Base-by-base conservation (phyloP, 1,140 invertebrate genomes). In the Dendroctonus valens region DNA sequence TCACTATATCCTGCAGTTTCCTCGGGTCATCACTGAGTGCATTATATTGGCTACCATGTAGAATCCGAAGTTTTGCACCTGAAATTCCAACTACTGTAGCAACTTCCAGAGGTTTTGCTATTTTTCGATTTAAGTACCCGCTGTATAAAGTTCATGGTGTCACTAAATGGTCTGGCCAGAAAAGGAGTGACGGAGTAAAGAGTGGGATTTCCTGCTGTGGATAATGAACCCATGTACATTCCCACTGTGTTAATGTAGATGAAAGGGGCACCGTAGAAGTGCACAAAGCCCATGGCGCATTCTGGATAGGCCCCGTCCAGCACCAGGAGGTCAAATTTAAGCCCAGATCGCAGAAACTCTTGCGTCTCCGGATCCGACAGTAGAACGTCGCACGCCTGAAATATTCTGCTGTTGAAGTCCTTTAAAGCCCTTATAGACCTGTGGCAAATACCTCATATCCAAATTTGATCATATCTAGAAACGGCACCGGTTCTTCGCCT, bases 241-340 rank as follows among this genome's bases (percentile, higher is more conserved):
- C 86, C 89, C 4, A 91, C 89, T 6, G 89, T 91, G 71, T 91
- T 91, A 41, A 91, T 85, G 79, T 89, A 90, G 77, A 91, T 90
- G 71, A 88, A 91, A 0, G 90, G 89, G 2, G 86, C 83, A 63
- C 86, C 84, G 67, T 87, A 84, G n/a, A 83, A 81, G 69, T 91
- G 82, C 0, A 87, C 84, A 40, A 91, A 76, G 0, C 88, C 89
- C 6, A 90, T 73, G n/a, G 86, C 83, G 72, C 90, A 92, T 74
- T 91, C 90, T 1, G 89, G 89, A 77, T 86, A 91, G 0, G 89
- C 86, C 0, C 89, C 89, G 70, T 92, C 90, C 12, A 91, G 64
- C 8, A 92, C 84, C 6, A 87, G 81, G 49, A 92, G 80, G 72
- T 92, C 89, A 75, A 84, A 87, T 70, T 71, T 79, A 65, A 83